Evolutionary conservation across 2,113 vertebrate species (phyloP), one percentile per base, ranked within the genome.

Genomic region (Panurus biarmicus): DNA sequence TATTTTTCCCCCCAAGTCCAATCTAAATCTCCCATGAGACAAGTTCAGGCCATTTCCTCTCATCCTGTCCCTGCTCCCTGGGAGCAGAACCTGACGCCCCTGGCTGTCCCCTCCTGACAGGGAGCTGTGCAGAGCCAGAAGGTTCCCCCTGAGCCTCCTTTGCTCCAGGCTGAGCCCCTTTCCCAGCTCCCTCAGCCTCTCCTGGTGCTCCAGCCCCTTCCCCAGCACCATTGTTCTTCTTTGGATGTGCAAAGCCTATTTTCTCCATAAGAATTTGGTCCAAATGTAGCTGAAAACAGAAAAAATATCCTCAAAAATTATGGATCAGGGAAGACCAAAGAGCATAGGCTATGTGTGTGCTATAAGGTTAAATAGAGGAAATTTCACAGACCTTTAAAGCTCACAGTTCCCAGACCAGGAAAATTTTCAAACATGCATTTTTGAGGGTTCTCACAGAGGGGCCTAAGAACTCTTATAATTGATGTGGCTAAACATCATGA

Each of bases 61-160:
- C 2, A 0, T 50, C 42, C n/a, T 33, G 14, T 57, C 50, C 31
- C 4, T 42, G 19, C 19, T 50, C 14, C 7, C 42, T 42, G 50
- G 7, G 25, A 40, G 47, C 24, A 42, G 29, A 47, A 5, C 12
- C 22, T 0, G 0, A 23, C 3, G 4, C 17, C 4, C 25, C 48
- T 3, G 25, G 35, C 11, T 72, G 51, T 8, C 33, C 38, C 28
- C 23, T 51, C 51, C 51, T 80, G 19, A 14, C 60, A 58, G 67
- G 51, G 26, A 58, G 28, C 6, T 58, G 22, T 66, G 51, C 23
- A 73, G 83, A 76, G 33, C 26, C 53, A 85, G 0, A 80, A 20
- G 14, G 14, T 11, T 5, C 44, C 38, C 1, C 50, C 22, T 44
- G 44, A 80, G 51, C 23, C 28, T 66, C 33, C 51, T 80, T 73